Percentiles rank a stretch among this genome's conserved stretches.
Evolutionary conservation across 2,797 vertebrate genomes (phyloP).

Genomic region (Cynodonichthys magdalenae): DNA sequence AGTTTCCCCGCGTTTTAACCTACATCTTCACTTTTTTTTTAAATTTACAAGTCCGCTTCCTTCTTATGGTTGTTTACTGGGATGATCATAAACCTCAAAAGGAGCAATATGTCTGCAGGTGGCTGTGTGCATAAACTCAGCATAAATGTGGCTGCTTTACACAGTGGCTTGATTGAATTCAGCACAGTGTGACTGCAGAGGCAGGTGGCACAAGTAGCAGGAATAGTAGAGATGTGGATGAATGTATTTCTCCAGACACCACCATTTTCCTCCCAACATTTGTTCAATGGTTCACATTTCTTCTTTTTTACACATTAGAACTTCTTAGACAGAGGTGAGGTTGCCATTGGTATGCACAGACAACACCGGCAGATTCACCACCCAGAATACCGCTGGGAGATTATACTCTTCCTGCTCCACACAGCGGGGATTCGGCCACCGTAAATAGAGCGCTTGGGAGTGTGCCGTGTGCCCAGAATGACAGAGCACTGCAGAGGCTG

Average conservation of each 20-base stretch:
- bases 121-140: constrained; percentile 24
- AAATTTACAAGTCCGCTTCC: constrained; percentile 30
- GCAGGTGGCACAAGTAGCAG: constrained; percentile 39
- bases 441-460: constrained; percentile 72
- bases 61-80: neutral
- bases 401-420: constrained; percentile 71
- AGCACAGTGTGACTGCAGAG: constrained; percentile 41
- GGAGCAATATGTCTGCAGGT: constrained; percentile 35
- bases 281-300: neutral
- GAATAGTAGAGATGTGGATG: constrained; percentile 29
- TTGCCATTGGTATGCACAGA: constrained; percentile 74
- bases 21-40: constrained; percentile 12
- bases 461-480: constrained; percentile 67
- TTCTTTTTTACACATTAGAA: constrained; percentile 47
- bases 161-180: constrained; percentile 53
- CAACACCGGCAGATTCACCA: constrained; percentile 62
- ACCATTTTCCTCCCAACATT: constrained; percentile 20
- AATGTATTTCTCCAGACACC: constrained; percentile 32
- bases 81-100: constrained; percentile 11
- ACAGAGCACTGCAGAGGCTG: constrained; percentile 50
- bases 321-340: constrained; percentile 65
- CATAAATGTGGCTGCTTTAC: constrained; percentile 43
- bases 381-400: constrained; percentile 73
- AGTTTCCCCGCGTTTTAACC: constrained; percentile 44
- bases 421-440: constrained; percentile 67